phyloP scores from a whole-genome alignment of 2,797 vertebrate species.

The Urocyon cinereoargenteus region DNA sequence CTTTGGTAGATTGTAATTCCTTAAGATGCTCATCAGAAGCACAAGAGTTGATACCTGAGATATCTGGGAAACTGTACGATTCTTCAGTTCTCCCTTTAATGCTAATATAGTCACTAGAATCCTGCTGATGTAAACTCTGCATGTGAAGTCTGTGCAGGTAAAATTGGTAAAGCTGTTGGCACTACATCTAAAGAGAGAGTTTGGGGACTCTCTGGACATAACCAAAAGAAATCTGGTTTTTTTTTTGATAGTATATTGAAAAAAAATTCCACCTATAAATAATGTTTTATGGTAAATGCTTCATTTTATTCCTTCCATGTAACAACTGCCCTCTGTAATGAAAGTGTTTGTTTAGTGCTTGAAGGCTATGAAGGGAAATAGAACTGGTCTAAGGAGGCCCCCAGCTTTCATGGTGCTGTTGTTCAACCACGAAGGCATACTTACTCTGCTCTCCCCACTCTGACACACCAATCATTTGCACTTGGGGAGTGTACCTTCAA shows the following conservation, averaged over 20 bases:
- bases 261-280: constrained; percentile 25
- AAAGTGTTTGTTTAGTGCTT: not conserved
- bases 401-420: not conserved
- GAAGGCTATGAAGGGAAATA: not conserved
- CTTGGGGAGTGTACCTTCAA: not conserved
- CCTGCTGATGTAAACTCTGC: not conserved
- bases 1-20: not conserved
- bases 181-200: not conserved
- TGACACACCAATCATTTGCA: not conserved
- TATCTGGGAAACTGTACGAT: not conserved
- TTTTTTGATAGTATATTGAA: constrained; percentile 14
- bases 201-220: not conserved
- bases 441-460: not conserved
- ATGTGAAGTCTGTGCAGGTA: not conserved
- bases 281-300: constrained; percentile 26
- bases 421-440: not conserved
- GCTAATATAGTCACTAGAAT: not conserved
- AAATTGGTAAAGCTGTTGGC: not conserved
- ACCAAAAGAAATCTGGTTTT: not conserved
- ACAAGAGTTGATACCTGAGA: not conserved
- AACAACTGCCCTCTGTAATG: not conserved
- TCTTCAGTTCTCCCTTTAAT: not conserved
- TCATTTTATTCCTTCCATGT: constrained; percentile 20
- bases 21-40: constrained; percentile 20
- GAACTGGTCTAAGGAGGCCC: not conserved